Base-by-base conservation (phyloP, 2,797 vertebrate genomes). In the Lycodopsis pacificus region DNA sequence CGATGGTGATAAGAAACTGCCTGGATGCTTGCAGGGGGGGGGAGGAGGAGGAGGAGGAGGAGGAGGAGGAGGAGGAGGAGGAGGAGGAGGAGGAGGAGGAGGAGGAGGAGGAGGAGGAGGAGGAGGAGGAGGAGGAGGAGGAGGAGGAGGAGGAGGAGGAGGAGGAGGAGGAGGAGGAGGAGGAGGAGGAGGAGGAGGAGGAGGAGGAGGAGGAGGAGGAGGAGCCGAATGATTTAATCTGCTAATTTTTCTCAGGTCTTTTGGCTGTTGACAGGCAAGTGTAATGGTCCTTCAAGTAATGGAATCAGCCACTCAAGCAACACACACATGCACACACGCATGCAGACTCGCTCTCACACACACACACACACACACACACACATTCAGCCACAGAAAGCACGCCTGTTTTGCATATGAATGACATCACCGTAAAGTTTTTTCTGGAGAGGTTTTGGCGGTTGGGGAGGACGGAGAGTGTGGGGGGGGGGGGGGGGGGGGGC, bases 261-360 rank as follows among this genome's bases (percentile, higher is more conserved):
- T 92, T 92, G 90, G 85, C 88, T 92, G 92, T 92, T 93, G 94
- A 94, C 93, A 92, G 91, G 88, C 91, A 92, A 94, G 92, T 88
- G 92, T 93, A 94, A 93, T 94, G 92, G 93, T 92, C 89, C 94
- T 95, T 92, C 91, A 94, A 91, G 93, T 94, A 91, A 94, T 93
- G 93, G 92, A 95, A 93, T 94, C 91, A 93, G 90, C 91, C 94
- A 94, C 92, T 94, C 90, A 87, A 93, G 91, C 92, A 92, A 92
- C 93, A 91, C 30, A 32, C 30, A 5, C 80, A 73, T 82, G 65
- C 84, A 77, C 93, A 91, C 30, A 32, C 30, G 5, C 80, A 73
- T 82, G 65, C 84, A 77, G 79, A 71, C 82, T 74, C 87, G 86
- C 68, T 53, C 77, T 75, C 65, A 68, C 70, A 66, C 72, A 69